These are phyloP conservation scores for Atractosteus spatula DNA, from an alignment of 2,113 vertebrate genomes.

Conservation along the genomic window DNA sequence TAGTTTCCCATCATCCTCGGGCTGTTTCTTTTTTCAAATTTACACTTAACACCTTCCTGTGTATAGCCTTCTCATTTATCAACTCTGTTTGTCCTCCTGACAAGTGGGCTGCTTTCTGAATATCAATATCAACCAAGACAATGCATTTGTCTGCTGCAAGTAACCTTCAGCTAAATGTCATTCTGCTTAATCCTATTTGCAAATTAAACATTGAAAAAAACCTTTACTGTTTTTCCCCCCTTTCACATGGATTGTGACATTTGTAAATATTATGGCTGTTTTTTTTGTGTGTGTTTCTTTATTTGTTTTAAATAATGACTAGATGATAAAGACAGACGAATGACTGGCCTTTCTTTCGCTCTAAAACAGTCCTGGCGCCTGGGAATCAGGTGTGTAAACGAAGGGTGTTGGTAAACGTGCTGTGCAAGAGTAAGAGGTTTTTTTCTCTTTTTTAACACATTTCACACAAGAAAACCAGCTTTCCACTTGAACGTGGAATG, in stretches of 20 bases:
- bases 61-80: slow-evolving; percentile 77
- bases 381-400: not conserved
- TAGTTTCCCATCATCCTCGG: slow-evolving; percentile 8
- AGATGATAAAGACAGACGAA: slow-evolving; percentile 32
- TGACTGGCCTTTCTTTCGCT: slow-evolving; percentile 23
- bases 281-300: slow-evolving; percentile 42
- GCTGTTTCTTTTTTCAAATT: slow-evolving; percentile 63
- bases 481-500: too few species aligned
- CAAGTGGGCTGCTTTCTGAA: slow-evolving; percentile 72
- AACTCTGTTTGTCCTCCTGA: slow-evolving; percentile 77
- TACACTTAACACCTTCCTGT: slow-evolving; percentile 78
- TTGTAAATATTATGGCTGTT: slow-evolving; percentile 62
- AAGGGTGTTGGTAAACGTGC: not conserved
- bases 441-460: too few species aligned
- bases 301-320: slow-evolving; percentile 36
- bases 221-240: slow-evolving; percentile 66
- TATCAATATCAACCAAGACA: slow-evolving; percentile 81
- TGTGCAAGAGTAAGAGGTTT: too few species aligned
- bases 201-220: slow-evolving; percentile 80
- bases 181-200: slow-evolving; percentile 84
- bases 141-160: slow-evolving; percentile 55
- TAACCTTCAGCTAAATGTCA: slow-evolving; percentile 84
- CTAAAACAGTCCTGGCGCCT: not conserved
- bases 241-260: slow-evolving; percentile 56
- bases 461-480: too few species aligned